Percentiles rank a stretch among this genome's conserved stretches.
Conservation (phyloP, 2,888 invertebrate species). For the Ischnura elegans region DNA sequence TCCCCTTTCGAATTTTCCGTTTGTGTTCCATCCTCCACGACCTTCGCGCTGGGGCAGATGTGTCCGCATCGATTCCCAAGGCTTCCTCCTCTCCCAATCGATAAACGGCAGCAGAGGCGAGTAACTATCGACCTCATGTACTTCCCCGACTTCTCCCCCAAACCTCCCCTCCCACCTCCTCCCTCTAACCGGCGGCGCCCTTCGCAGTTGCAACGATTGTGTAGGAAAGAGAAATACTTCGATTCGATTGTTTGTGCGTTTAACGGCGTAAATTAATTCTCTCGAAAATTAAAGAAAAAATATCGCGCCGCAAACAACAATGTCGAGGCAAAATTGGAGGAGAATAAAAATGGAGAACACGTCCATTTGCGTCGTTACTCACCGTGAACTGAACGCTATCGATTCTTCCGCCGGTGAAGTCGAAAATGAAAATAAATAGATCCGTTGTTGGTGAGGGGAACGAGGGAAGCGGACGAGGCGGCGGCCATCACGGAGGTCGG, state of each 20-base stretch:
- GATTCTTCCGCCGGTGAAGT: not conserved
- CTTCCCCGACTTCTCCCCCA: not conserved
- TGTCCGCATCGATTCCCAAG: constrained; percentile 64
- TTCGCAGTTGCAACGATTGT: not conserved
- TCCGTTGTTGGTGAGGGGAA: not conserved
- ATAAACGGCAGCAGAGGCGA: constrained; percentile 40
- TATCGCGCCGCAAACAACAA: not conserved
- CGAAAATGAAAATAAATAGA: not conserved
- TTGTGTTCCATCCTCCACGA: constrained; percentile 48
- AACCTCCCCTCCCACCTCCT: too few species aligned
- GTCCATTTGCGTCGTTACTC: not conserved
- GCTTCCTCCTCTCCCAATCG: constrained; percentile 34
- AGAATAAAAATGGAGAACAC: not conserved
- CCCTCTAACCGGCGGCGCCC: constrained; percentile 10
- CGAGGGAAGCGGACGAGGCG: not conserved
- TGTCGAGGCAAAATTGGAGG: not conserved
- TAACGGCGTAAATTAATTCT: not conserved
- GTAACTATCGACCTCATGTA: constrained; percentile 50
- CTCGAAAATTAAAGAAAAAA: too few species aligned
- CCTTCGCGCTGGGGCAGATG: constrained; percentile 63
- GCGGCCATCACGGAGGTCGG: not conserved
- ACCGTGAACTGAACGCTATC: not conserved
- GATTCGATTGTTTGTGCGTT: not conserved
- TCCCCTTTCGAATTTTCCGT: constrained; percentile 51
- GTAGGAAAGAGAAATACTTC: not conserved